phyloP scores from a whole-genome alignment of 2,113 vertebrate species.

The Emydura subglobosa region DNA sequence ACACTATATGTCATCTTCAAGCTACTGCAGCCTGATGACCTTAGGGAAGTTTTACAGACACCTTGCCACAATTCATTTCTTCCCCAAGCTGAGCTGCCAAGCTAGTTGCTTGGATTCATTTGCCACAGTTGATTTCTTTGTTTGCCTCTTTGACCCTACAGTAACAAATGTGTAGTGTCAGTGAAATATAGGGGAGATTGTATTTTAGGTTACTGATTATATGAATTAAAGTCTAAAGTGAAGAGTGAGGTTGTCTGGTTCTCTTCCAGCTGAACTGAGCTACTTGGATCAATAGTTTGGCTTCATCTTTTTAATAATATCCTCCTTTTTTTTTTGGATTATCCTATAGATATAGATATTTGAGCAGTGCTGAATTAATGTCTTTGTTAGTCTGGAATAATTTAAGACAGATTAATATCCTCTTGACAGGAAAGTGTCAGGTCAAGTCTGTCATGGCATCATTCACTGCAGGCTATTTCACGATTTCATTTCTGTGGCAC shows the following conservation, averaged over 20 bases:
- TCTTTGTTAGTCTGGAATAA: slow-evolving; percentile 64
- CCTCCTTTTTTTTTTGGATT: slow-evolving; percentile 22
- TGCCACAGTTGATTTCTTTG: slow-evolving; percentile 36
- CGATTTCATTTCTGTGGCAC: slow-evolving; percentile 25
- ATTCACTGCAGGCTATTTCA: slow-evolving; percentile 56
- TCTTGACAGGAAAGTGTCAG: slow-evolving; percentile 59
- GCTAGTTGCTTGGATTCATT: slow-evolving; percentile 25
- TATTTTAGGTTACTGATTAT: not conserved
- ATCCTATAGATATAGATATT: slow-evolving; percentile 45
- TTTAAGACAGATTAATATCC: slow-evolving; percentile 57
- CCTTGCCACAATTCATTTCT: slow-evolving; percentile 69
- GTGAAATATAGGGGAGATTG: not conserved
- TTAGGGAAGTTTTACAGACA: slow-evolving; percentile 62
- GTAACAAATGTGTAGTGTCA: not conserved
- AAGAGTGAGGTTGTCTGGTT: not conserved
- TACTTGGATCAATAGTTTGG: not conserved
- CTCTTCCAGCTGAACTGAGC: not conserved
- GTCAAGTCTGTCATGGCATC: slow-evolving; percentile 57
- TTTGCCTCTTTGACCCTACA: slow-evolving; percentile 56
- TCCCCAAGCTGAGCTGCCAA: slow-evolving; percentile 37
- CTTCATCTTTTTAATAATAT: not conserved
- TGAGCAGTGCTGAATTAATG: slow-evolving; percentile 27
- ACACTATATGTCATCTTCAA: slow-evolving; percentile 2
- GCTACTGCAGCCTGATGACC: not conserved
- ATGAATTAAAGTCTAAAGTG: not conserved